Conservation (phyloP, 2,888 invertebrate species). For the Subacronicta megacephala region DNA sequence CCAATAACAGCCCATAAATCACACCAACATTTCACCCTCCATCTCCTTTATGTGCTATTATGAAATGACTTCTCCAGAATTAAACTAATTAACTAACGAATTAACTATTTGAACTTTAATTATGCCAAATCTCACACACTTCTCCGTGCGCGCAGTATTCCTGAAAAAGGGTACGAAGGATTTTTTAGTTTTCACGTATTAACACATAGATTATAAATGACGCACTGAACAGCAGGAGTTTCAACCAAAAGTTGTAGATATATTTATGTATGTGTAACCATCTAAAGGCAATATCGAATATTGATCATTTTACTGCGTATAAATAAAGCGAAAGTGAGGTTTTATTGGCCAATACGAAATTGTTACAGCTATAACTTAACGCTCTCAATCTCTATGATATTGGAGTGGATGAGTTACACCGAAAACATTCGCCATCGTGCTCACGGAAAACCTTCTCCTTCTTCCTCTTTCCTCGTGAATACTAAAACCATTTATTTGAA, state of each 20-base stretch:
- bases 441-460: slow-evolving; percentile 63
- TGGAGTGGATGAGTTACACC: slow-evolving; percentile 84
- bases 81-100: too few species aligned
- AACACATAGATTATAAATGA: too few species aligned
- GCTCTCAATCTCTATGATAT: slow-evolving; percentile 83
- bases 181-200: too few species aligned
- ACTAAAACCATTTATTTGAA: slow-evolving; percentile 71
- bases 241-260: slow-evolving; percentile 48
- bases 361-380: slow-evolving; percentile 86
- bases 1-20: too few species aligned
- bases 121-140: too few species aligned
- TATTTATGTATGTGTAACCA: slow-evolving; percentile 60
- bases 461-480: slow-evolving; percentile 69
- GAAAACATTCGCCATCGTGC: slow-evolving; percentile 74
- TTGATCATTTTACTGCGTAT: slow-evolving; percentile 87
- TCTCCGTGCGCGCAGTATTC: too few species aligned
- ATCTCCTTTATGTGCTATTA: too few species aligned
- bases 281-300: slow-evolving; percentile 81
- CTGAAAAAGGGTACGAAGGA: too few species aligned
- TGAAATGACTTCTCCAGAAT: too few species aligned
- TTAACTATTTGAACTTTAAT: too few species aligned
- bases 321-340: slow-evolving; percentile 87
- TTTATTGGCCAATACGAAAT: slow-evolving; percentile 88
- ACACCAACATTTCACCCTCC: too few species aligned
- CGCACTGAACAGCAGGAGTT: slow-evolving; percentile 17